Percentiles rank a stretch among this genome's conserved stretches.
Conservation (phyloP, 2,888 invertebrate genomes). For the Patella pellucida region DNA sequence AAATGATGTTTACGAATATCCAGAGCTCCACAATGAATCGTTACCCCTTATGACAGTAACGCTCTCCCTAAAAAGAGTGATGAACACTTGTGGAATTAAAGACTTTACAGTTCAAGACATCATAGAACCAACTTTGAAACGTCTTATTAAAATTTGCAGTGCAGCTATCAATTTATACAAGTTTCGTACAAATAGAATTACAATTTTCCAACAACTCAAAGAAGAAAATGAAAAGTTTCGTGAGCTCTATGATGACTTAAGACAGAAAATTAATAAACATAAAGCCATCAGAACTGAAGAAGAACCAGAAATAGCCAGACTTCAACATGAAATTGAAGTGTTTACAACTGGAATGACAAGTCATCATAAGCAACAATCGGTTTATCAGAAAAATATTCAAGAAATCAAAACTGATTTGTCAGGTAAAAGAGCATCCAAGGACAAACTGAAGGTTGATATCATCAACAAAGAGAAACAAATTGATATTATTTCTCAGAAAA, state of each 20-base stretch:
- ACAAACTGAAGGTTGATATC: slow-evolving; percentile 47
- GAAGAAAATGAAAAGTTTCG: slow-evolving; percentile 36
- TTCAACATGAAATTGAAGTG: slow-evolving; percentile 46
- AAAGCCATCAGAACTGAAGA: slow-evolving; percentile 46
- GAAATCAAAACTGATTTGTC: slow-evolving; percentile 41
- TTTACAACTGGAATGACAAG: slow-evolving; percentile 39
- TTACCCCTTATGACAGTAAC: slow-evolving; percentile 41
- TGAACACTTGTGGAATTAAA: slow-evolving; percentile 41
- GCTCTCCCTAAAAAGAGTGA: slow-evolving; percentile 37
- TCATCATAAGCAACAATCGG: slow-evolving; percentile 37
- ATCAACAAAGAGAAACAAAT: slow-evolving; percentile 44
- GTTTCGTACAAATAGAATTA: slow-evolving; percentile 39
- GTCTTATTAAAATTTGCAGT: slow-evolving; percentile 49
- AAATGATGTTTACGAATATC: slow-evolving; percentile 38
- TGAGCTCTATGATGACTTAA: slow-evolving; percentile 47
- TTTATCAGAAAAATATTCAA: slow-evolving; percentile 36
- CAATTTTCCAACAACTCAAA: slow-evolving; percentile 40
- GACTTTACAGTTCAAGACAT: slow-evolving; percentile 50
- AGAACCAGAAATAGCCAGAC: slow-evolving; percentile 43
- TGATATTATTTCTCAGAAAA: slow-evolving; percentile 54
- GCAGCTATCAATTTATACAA: slow-evolving; percentile 51
- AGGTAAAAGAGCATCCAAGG: slow-evolving; percentile 51
- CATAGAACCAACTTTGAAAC: slow-evolving; percentile 44
- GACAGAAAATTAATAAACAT: slow-evolving; percentile 46
- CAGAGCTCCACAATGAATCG: slow-evolving; percentile 50